Evolutionary conservation across 2,797 vertebrate species (phyloP).

Genomic region (Sebastes paucispinis): DNA sequence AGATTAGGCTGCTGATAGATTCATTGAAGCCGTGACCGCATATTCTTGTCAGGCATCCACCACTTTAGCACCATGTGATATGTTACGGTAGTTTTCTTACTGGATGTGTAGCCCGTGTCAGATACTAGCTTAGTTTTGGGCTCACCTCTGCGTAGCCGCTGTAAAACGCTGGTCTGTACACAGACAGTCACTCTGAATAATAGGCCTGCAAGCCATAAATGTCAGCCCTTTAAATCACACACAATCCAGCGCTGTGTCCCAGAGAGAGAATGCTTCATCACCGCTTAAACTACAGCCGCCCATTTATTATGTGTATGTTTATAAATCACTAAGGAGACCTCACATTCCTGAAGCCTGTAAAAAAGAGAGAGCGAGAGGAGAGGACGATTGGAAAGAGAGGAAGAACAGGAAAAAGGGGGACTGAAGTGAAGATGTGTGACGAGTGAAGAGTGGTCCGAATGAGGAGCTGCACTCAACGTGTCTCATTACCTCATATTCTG

Average conservation of each 20-base stretch:
- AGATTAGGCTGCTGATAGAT: slow-evolving; percentile 23
- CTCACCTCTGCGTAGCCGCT: slow-evolving; percentile 89
- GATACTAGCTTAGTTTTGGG: slow-evolving; percentile 59
- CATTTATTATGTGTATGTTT: slow-evolving; percentile 98
- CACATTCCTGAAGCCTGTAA: slow-evolving; percentile 81
- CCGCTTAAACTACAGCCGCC: slow-evolving; percentile 91
- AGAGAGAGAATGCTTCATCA: slow-evolving; percentile 91
- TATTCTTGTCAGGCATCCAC: slow-evolving; percentile 22
- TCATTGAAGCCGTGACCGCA: slow-evolving; percentile 6
- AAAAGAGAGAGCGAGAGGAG: slow-evolving; percentile 55
- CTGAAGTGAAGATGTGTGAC: slow-evolving; percentile 43
- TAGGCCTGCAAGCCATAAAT: slow-evolving; percentile 94
- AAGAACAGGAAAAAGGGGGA: slow-evolving; percentile 18
- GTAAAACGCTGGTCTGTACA: slow-evolving; percentile 95
- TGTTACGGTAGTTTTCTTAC: slow-evolving; percentile 38
- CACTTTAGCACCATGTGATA: slow-evolving; percentile 13
- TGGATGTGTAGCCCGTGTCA: slow-evolving; percentile 49
- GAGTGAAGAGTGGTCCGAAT: slow-evolving; percentile 35
- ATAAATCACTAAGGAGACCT: slow-evolving; percentile 94
- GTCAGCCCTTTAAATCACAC: slow-evolving; percentile 99
- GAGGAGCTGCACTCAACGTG: slow-evolving; percentile 15
- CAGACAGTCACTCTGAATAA: slow-evolving; percentile 99
- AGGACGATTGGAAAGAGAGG: slow-evolving; percentile 39
- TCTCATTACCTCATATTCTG: slow-evolving; percentile 19
- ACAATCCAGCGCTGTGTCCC: slow-evolving; percentile 82